phyloP scores from a whole-genome alignment of 2,888 invertebrate genomes.

The Leptinotarsa juncta region DNA sequence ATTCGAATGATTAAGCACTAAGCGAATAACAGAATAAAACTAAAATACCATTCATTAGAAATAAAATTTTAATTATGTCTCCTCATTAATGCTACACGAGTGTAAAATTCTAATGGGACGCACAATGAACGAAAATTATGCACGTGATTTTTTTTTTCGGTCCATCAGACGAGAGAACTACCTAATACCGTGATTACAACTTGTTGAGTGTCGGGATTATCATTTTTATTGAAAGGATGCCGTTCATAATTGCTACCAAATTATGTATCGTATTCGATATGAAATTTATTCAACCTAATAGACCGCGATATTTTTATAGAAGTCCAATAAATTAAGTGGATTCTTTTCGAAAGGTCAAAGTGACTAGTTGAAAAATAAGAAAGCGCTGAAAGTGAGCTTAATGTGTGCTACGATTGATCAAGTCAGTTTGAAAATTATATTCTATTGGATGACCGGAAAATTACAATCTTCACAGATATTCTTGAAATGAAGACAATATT shows the following conservation, averaged over 20 bases:
- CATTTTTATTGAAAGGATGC: slow-evolving; percentile 1
- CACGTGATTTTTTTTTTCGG: not conserved
- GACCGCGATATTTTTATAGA: not conserved
- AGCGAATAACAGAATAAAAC: slow-evolving; percentile 1
- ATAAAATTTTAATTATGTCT: slow-evolving; percentile 5
- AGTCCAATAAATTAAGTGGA: not conserved
- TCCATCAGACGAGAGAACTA: not conserved
- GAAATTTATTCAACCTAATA: not conserved
- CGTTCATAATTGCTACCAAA: not conserved
- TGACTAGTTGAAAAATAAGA: not conserved
- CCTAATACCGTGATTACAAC: slow-evolving; percentile 5
- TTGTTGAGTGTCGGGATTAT: not conserved
- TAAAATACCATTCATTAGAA: not conserved
- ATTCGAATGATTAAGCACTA: slow-evolving; percentile 3
- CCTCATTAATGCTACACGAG: not conserved
- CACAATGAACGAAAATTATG: not conserved
- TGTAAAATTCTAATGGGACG: not conserved
- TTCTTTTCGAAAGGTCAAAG: not conserved
- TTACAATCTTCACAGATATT: no score
- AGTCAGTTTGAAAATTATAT: not conserved
- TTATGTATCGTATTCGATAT: not conserved
- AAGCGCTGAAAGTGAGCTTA: no score
- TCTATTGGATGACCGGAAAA: not conserved
- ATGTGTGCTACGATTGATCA: not conserved
- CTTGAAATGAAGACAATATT: no score